Evolutionary conservation across 2,888 invertebrate species (phyloP).

Genomic region (Tetheella fluctuosa): DNA sequence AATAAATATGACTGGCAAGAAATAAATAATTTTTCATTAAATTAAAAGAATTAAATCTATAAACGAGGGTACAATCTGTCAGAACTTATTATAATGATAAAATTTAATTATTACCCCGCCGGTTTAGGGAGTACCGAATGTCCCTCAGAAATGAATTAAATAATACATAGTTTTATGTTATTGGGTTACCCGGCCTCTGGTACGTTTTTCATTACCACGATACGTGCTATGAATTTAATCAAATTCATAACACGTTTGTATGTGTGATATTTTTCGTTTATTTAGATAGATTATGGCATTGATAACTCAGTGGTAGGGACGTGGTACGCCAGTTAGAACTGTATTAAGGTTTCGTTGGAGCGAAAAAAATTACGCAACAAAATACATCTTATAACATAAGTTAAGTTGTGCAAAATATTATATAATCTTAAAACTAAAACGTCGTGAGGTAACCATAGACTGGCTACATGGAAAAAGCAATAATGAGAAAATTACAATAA

Average conservation of each 20-base stretch:
- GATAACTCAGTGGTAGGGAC: too few species aligned
- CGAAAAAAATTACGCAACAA: too few species aligned
- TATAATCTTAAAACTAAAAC: too few species aligned
- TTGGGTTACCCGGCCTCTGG: neutral
- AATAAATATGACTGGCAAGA: neutral
- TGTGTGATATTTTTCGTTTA: neutral
- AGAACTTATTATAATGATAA: neutral
- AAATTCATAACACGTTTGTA: neutral
- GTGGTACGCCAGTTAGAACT: too few species aligned
- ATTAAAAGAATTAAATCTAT: neutral
- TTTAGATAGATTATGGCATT: too few species aligned
- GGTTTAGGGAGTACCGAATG: neutral
- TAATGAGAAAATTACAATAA: too few species aligned
- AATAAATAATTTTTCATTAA: neutral
- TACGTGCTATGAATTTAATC: neutral
- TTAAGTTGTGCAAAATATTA: too few species aligned
- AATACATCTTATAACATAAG: too few species aligned
- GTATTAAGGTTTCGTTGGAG: too few species aligned
- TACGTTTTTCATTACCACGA: neutral
- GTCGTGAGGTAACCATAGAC: too few species aligned
- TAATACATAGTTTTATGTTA: neutral
- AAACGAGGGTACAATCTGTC: conserved; percentile 3
- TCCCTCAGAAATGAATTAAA: neutral
- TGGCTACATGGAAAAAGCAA: too few species aligned
- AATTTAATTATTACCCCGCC: neutral